phyloP scores from a whole-genome alignment of 2,888 invertebrate genomes.

The Tridacna gigas region DNA sequence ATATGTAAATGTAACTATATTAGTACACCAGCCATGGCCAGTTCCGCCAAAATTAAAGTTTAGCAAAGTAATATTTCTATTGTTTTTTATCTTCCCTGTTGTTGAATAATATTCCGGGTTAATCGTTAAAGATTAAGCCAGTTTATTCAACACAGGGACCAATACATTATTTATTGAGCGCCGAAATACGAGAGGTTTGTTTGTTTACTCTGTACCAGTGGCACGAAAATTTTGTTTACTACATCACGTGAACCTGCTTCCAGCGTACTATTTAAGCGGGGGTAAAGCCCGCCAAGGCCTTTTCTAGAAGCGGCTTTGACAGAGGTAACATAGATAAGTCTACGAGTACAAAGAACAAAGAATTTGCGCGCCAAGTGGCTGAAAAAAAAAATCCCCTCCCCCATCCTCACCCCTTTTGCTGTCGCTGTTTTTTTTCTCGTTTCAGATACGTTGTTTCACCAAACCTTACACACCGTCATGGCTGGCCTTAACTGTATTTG shows the following conservation, averaged over 20 bases:
- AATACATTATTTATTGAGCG: not conserved
- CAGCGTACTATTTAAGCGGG: not conserved
- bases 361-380: not conserved
- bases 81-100: not conserved
- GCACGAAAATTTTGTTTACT: too few relatives aligned
- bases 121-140: not conserved
- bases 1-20: not conserved
- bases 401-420: not conserved
- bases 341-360: not conserved
- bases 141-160: not conserved
- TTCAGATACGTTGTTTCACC: not conserved
- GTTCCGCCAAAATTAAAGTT: conserved; percentile 1
- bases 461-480: not conserved
- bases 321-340: not conserved
- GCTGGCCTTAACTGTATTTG: not conserved
- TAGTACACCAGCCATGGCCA: conserved; percentile 9
- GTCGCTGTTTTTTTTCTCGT: not conserved
- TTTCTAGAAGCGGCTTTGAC: not conserved
- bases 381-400: not conserved
- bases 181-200: not conserved
- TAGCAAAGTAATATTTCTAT: not conserved
- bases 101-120: too few relatives aligned
- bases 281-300: not conserved
- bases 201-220: too few relatives aligned
- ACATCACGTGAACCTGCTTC: not conserved